Evolutionary conservation across 2,888 invertebrate species (phyloP).

Genomic region (Fragum whitleyi): DNA sequence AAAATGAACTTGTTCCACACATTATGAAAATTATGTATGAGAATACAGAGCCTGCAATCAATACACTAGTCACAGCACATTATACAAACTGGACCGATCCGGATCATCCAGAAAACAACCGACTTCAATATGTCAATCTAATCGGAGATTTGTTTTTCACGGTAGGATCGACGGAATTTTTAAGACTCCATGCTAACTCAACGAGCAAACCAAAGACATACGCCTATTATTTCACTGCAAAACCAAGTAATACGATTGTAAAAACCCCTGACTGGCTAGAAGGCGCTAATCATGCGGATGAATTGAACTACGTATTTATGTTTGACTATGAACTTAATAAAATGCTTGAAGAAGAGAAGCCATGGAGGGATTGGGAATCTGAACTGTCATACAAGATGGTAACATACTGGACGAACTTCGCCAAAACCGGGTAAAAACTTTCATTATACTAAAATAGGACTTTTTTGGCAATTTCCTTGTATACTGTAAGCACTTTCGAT

Average conservation of each 20-base stretch:
- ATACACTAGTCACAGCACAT: constrained; percentile 10
- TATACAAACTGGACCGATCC: constrained; percentile 45
- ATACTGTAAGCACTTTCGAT: too few species aligned
- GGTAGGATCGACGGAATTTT: constrained; percentile 20
- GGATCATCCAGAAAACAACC: neutral
- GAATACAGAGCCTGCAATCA: neutral
- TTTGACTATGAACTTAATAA: neutral
- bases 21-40: neutral
- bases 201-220: neutral
- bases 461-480: too few species aligned
- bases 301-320: constrained; percentile 22
- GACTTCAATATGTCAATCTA: constrained; percentile 16
- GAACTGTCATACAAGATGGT: constrained; percentile 17
- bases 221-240: constrained; percentile 28
- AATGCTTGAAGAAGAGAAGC: neutral
- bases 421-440: constrained; percentile 47
- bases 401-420: constrained; percentile 41
- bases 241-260: neutral
- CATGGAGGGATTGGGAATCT: constrained; percentile 19
- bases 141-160: constrained; percentile 29
- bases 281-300: constrained; percentile 45
- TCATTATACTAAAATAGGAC: too few species aligned
- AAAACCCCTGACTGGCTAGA: constrained; percentile 21
- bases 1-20: neutral
- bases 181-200: constrained; percentile 8